phyloP scores from a whole-genome alignment of 2,797 vertebrate species.

The Alosa sapidissima region DNA sequence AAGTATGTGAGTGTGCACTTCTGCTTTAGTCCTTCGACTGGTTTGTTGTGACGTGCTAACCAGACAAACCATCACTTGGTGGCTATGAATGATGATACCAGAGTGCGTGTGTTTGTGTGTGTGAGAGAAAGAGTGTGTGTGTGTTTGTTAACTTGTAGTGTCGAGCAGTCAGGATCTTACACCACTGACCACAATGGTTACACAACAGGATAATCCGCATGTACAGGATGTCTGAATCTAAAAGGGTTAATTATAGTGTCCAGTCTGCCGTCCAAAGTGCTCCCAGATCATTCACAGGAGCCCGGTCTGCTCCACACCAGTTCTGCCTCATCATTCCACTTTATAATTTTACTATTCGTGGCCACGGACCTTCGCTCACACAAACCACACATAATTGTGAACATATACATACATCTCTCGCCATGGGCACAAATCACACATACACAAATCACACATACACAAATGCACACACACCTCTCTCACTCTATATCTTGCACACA shows the following conservation, averaged over 20 bases:
- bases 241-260: constrained; percentile 20
- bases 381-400: background rate
- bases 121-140: background rate
- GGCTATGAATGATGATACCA: background rate
- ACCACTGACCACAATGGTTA: constrained; percentile 40
- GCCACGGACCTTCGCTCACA: background rate
- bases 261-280: background rate
- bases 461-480: background rate
- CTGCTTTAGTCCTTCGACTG: background rate
- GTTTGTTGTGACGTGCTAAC: background rate
- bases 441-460: background rate
- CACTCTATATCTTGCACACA: no score
- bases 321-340: background rate
- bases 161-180: background rate
- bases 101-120: background rate
- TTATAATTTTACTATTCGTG: background rate
- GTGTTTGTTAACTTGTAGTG: constrained; percentile 1
- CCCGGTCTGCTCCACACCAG: background rate
- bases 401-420: background rate
- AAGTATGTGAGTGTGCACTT: background rate
- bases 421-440: constrained; percentile 1
- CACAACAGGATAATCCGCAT: constrained; percentile 56
- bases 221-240: constrained; percentile 28
- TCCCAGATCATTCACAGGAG: background rate
- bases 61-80: background rate